Evolutionary conservation across 2,888 invertebrate species (phyloP).

Genomic region (Ametastegia equiseti): DNA sequence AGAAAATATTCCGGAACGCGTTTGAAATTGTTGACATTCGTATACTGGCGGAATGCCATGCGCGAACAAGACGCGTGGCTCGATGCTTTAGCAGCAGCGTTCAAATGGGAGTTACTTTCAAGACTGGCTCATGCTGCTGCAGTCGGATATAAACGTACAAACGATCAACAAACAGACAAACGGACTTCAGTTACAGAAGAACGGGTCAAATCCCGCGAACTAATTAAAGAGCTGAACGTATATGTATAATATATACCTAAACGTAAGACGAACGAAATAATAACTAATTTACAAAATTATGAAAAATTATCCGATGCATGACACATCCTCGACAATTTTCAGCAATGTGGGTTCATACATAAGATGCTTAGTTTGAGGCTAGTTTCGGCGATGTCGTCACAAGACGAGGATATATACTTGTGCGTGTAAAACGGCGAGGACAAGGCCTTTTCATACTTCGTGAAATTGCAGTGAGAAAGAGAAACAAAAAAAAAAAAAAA

Average conservation of each 20-base stretch:
- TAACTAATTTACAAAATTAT: constrained; percentile 8
- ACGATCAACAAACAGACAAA: too few species aligned
- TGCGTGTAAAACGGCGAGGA: too few species aligned
- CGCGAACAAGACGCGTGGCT: constrained; percentile 9
- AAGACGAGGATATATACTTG: not conserved
- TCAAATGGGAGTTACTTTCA: too few species aligned
- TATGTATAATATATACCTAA: not conserved
- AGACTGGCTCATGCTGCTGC: too few species aligned
- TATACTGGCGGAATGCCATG: constrained; percentile 40
- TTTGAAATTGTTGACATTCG: constrained; percentile 44
- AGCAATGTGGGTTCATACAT: not conserved
- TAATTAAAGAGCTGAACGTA: constrained; percentile 9
- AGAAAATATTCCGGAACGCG: constrained; percentile 41
- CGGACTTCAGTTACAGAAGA: not conserved
- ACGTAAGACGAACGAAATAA: not conserved
- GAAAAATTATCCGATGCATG: not conserved
- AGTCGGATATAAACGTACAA: too few species aligned
- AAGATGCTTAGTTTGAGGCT: not conserved
- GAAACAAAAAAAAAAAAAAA: not conserved
- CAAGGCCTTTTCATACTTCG: too few species aligned
- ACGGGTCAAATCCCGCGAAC: not conserved
- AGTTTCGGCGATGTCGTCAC: not conserved
- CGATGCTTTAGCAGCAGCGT: not conserved
- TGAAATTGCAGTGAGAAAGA: too few species aligned
- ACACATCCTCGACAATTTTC: not conserved